A percentile compares a stretch with the other conserved stretches of the same genome.
phyloP scores from a whole-genome alignment of 2,888 invertebrate species.

The Ennomos erosarius region DNA sequence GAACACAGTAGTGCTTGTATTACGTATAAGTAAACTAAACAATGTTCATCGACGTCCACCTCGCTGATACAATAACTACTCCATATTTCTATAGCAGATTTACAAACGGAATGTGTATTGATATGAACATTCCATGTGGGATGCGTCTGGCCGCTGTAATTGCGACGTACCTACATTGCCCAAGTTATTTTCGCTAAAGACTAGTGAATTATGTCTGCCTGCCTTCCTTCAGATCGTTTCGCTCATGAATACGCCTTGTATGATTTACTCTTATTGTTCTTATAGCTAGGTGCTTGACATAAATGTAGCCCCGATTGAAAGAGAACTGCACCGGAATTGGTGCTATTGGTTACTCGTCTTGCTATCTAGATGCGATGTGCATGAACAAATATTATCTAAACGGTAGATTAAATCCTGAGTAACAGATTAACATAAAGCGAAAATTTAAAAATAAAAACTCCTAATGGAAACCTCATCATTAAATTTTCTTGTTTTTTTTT shows the following conservation, averaged over 20 bases:
- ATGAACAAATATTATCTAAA: no score
- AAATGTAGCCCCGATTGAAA: not conserved
- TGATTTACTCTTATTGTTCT: conserved; percentile 5
- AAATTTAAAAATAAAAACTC: no score
- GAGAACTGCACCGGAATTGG: not conserved
- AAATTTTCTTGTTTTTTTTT: no score
- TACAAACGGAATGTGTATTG: conserved; percentile 46
- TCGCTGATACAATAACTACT: not conserved
- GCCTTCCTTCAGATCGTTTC: conserved; percentile 23
- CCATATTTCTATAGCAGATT: conserved; percentile 1
- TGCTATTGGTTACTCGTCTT: not conserved
- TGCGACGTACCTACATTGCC: conserved; percentile 45
- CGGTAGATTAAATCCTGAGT: no score
- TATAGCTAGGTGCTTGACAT: conserved; percentile 2
- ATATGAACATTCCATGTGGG: conserved; percentile 48
- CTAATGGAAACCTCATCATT: no score
- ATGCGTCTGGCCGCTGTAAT: conserved; percentile 57
- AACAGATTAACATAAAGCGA: no score
- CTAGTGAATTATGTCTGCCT: conserved; percentile 39
- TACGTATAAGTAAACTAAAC: not conserved
- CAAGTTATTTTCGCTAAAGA: conserved; percentile 48
- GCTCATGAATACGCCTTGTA: conserved; percentile 4
- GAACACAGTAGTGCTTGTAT: no score
- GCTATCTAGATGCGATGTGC: no score
- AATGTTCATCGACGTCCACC: no score